phyloP scores from a whole-genome alignment of 2,797 vertebrate species.

The Pampus argenteus region DNA sequence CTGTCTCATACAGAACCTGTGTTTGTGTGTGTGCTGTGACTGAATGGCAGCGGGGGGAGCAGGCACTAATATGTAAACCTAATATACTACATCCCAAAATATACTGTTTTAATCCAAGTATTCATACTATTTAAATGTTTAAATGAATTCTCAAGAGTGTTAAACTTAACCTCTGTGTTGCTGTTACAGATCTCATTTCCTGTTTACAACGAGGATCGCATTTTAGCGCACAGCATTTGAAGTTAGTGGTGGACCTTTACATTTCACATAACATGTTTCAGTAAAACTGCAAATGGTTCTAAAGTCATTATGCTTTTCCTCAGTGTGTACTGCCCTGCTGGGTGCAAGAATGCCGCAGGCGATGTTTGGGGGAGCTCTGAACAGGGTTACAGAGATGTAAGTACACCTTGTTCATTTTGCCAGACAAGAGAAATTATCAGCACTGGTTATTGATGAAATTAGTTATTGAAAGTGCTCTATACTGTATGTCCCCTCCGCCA shows the following conservation, averaged over 20 bases:
- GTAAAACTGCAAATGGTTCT: constrained; percentile 7
- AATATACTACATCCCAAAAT: constrained; percentile 2
- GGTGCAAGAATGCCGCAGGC: constrained; percentile 86
- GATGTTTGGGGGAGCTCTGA: constrained; percentile 90
- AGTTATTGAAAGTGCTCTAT: neutral
- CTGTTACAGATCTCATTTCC: constrained; percentile 86
- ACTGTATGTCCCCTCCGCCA: neutral
- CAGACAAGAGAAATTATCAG: neutral
- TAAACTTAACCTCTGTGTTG: constrained; percentile 7
- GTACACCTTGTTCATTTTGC: constrained; percentile 35
- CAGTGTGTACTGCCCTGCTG: constrained; percentile 90
- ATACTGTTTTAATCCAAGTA: constrained; percentile 12
- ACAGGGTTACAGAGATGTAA: constrained; percentile 91
- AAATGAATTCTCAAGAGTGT: neutral
- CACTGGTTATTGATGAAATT: neutral
- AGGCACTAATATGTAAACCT: constrained; percentile 44
- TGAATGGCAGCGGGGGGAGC: constrained; percentile 7
- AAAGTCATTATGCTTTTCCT: constrained; percentile 39
- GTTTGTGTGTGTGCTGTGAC: constrained; percentile 57
- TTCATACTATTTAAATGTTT: constrained; percentile 5
- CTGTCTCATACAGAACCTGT: constrained; percentile 50
- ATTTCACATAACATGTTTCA: neutral
- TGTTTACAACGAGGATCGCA: constrained; percentile 90
- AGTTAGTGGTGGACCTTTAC: constrained; percentile 75
- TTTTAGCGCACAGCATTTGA: constrained; percentile 81